Base-by-base conservation (phyloP, 2,113 vertebrate species). In the Vanacampus margaritifer region DNA sequence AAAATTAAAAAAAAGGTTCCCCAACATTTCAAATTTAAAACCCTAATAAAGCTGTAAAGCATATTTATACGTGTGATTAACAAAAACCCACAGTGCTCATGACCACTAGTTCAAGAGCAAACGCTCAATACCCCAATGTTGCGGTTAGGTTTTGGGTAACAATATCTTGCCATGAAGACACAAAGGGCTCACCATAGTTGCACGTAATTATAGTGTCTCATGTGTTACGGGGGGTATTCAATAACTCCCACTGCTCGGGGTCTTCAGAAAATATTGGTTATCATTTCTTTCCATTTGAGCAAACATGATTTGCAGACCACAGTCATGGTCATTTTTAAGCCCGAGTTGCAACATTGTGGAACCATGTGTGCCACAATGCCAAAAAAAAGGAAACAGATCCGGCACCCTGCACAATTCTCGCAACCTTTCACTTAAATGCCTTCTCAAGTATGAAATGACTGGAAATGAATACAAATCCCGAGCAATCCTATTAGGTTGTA, bases 381-480 rank as follows among this genome's bases (percentile, higher is more conserved):
- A 73, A 51, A 62, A 64, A 54, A 64, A 62, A 74, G 67, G 78
- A 79, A 79, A 78, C 36, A 69, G 69, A 80, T 56, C 69, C 64
- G 39, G 41, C 57, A 71, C 58, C 68, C 70, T 39, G n/a, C 72
- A 77, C 70, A 76, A 75, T 39, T 57, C 67, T 37, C 24, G 62
- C 76, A 86, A 84, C 64, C 72, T 78, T 82, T 86, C 71, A 71
- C 53, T 73, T 35, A 76, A 80, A 73, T 84, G 62, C 46, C 73
- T 57, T 56, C 69, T 79, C 69, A 59, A 73, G 69, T 79, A 71
- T 82, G 70, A 79, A 73, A 84, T 59, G 2, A 75, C 51, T 72
- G 71, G 75, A 86, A 80, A 85, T 80, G 23, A 71, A 80, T 64
- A 86, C 80, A 83, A 87, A 84, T 82, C 73, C 64, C 59, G 67